Conservation (phyloP, 2,888 invertebrate species). For the Nomada hirtipes region DNA sequence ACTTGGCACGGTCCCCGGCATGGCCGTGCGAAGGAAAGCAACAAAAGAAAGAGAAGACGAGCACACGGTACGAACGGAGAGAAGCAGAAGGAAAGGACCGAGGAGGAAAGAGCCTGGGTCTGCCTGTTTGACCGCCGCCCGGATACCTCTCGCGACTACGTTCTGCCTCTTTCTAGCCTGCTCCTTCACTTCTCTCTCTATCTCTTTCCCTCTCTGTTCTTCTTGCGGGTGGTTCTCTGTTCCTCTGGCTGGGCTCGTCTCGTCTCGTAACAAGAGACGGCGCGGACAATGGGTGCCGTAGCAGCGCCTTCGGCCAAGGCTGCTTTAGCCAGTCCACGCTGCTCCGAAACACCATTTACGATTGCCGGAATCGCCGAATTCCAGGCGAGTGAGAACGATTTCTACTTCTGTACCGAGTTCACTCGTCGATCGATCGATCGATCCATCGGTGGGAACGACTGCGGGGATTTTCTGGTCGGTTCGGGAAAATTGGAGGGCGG, state of each 20-base stretch:
- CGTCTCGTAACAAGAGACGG: slow-evolving; percentile 81
- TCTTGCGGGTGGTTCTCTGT: slow-evolving; percentile 13
- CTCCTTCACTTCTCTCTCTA: slow-evolving; percentile 36
- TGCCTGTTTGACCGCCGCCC: slow-evolving; percentile 73
- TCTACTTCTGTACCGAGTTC: slow-evolving; percentile 1
- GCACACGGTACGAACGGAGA: slow-evolving; percentile 43
- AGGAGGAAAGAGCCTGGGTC: slow-evolving; percentile 63
- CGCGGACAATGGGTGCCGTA: slow-evolving; percentile 83
- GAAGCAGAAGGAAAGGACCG: slow-evolving; percentile 41
- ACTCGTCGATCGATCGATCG: neutral
- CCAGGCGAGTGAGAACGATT: slow-evolving; percentile 14
- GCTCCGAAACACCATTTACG: slow-evolving; percentile 64
- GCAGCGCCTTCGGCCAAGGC: slow-evolving; percentile 81
- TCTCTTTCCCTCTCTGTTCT: slow-evolving; percentile 14
- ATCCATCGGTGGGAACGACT: neutral
- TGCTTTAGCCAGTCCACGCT: slow-evolving; percentile 68
- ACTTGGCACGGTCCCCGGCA: slow-evolving; percentile 68
- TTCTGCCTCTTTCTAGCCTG: slow-evolving; percentile 28
- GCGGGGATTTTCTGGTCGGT: neutral
- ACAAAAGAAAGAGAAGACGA: slow-evolving; percentile 66
- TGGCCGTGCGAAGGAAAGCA: slow-evolving; percentile 71
- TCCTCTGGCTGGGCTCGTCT: slow-evolving; percentile 69
- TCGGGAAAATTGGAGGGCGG: neutral
- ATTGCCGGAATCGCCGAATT: slow-evolving; percentile 67
- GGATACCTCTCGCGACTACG: slow-evolving; percentile 54